phyloP scores from a whole-genome alignment of 2,113 vertebrate species.

The Hippocampus guttulatus region DNA sequence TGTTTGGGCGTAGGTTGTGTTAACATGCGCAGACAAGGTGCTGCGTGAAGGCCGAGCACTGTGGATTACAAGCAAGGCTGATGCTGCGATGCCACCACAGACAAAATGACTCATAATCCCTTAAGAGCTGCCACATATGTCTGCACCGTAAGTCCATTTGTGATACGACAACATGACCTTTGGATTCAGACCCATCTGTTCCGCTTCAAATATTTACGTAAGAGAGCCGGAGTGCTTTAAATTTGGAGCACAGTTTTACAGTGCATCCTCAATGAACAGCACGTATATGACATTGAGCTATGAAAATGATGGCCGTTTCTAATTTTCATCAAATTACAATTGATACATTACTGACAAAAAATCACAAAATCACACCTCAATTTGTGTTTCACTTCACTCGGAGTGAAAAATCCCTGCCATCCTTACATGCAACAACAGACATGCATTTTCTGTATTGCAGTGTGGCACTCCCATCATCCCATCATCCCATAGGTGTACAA shows the following conservation, averaged over 20 bases:
- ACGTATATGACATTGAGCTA: neutral
- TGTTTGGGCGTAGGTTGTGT: conserved; percentile 72
- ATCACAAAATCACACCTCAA: neutral
- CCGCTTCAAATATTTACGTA: conserved; percentile 39
- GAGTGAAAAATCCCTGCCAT: too few relatives aligned
- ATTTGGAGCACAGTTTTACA: conserved; percentile 22
- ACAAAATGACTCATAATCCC: conserved; percentile 66
- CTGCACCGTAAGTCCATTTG: conserved; percentile 56
- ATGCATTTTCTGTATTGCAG: neutral
- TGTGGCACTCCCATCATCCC: neutral
- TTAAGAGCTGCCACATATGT: conserved; percentile 55
- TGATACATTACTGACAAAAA: neutral
- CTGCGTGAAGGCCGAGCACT: conserved; percentile 67
- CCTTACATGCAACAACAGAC: too few relatives aligned
- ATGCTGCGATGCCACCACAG: conserved; percentile 49
- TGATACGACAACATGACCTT: conserved; percentile 61
- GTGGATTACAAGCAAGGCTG: conserved; percentile 73
- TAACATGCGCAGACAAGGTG: conserved; percentile 71
- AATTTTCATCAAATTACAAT: neutral
- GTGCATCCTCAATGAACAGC: conserved; percentile 23
- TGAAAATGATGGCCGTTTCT: neutral
- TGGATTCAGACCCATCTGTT: conserved; percentile 57
- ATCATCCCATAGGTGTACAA: neutral
- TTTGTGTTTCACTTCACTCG: neutral
- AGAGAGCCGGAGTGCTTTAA: conserved; percentile 16